phyloP scores from a whole-genome alignment of 2,113 vertebrate species.

The Odontesthes bonariensis region DNA sequence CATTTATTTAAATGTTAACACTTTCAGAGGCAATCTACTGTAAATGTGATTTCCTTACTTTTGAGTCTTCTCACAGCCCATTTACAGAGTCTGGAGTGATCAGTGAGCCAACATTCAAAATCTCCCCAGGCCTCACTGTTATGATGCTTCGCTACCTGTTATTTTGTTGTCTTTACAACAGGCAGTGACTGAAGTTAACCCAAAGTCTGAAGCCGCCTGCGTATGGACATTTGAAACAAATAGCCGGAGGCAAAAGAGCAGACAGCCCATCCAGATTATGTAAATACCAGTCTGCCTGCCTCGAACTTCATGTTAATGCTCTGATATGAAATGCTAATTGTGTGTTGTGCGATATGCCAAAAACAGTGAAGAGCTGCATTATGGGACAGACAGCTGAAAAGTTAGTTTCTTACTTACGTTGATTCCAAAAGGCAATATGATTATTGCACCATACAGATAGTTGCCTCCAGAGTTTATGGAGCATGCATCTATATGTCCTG shows the following conservation, averaged over 20 bases:
- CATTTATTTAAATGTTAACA: not conserved
- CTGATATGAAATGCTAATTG: slow-evolving; percentile 80
- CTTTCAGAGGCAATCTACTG: not conserved
- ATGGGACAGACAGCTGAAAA: slow-evolving; percentile 56
- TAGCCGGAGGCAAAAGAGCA: slow-evolving; percentile 65
- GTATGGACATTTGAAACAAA: slow-evolving; percentile 77
- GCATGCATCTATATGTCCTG: not conserved
- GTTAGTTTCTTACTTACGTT: slow-evolving; percentile 39
- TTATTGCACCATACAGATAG: not conserved
- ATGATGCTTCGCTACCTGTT: slow-evolving; percentile 18
- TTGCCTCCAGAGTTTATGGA: not conserved
- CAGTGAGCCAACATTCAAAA: slow-evolving; percentile 2
- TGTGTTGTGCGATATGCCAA: slow-evolving; percentile 68
- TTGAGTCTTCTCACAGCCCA: not conserved
- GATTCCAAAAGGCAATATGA: slow-evolving; percentile 35
- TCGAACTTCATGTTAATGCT: slow-evolving; percentile 76
- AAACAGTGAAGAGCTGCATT: slow-evolving; percentile 59
- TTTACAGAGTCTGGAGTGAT: slow-evolving; percentile 13
- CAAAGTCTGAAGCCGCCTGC: slow-evolving; percentile 57
- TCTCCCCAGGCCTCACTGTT: slow-evolving; percentile 2
- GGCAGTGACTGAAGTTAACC: slow-evolving; percentile 53
- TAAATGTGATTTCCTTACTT: not conserved
- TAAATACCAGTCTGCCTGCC: slow-evolving; percentile 76
- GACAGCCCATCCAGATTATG: slow-evolving; percentile 79
- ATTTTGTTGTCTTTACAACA: slow-evolving; percentile 9